Percentiles rank a stretch among this genome's conserved stretches.
Evolutionary conservation across 2,797 vertebrate species (phyloP).

Genomic region (Melopsittacus undulatus): DNA sequence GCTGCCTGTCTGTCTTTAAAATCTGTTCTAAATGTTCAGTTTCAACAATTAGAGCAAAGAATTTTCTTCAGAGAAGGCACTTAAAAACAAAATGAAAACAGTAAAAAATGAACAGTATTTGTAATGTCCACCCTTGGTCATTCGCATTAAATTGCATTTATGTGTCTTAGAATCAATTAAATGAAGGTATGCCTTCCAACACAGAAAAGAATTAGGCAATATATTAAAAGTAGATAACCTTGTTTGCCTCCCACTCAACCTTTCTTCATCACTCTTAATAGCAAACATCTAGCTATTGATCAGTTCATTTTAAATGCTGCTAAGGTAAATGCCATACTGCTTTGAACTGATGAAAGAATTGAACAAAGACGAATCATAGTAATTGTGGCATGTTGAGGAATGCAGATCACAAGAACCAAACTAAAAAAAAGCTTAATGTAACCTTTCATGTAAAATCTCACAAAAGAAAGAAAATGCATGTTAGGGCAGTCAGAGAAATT

Average conservation of each 20-base stretch:
- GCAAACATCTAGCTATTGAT: slow-evolving; percentile 67
- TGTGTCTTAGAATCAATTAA: not conserved
- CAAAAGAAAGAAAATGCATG: not conserved
- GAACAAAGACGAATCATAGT: slow-evolving; percentile 74
- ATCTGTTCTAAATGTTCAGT: not conserved
- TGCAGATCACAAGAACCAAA: not conserved
- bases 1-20: not conserved
- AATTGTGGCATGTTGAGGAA: slow-evolving; percentile 45
- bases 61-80: not conserved
- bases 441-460: not conserved
- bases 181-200: not conserved
- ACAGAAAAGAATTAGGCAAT: slow-evolving; percentile 30
- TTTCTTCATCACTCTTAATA: slow-evolving; percentile 67
- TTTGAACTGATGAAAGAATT: slow-evolving; percentile 76
- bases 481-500: slow-evolving; percentile 12
- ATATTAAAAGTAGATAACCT: slow-evolving; percentile 69
- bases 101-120: not conserved
- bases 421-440: not conserved
- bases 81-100: not conserved
- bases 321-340: slow-evolving; percentile 72
- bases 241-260: slow-evolving; percentile 60
- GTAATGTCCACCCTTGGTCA: not conserved
- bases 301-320: slow-evolving; percentile 46
- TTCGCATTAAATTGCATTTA: not conserved
- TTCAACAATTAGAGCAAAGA: not conserved